phyloP scores from a whole-genome alignment of 2,888 invertebrate genomes.

The Drosophila bunnanda region DNA sequence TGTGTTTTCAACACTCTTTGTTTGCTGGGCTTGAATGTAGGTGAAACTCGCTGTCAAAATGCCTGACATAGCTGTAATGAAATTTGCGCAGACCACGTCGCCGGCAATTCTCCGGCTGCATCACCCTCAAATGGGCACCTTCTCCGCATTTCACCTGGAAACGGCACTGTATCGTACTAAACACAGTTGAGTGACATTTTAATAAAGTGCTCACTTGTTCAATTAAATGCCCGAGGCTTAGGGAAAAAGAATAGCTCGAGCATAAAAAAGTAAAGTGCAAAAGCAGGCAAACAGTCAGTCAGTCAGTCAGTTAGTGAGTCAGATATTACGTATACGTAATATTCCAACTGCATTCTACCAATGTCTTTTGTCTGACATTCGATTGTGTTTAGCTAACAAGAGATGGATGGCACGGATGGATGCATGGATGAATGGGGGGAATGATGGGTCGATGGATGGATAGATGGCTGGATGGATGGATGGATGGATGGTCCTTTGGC shows the following conservation, averaged over 20 bases:
- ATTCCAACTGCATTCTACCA: conserved; percentile 34
- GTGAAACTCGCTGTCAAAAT: conserved; percentile 76
- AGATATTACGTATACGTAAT: conserved; percentile 37
- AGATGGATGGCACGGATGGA: conserved; percentile 36
- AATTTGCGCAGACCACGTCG: conserved; percentile 68
- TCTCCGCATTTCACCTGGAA: background rate
- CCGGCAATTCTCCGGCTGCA: conserved; percentile 29
- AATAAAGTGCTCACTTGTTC: conserved; percentile 80
- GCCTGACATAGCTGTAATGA: conserved; percentile 75
- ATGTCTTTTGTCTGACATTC: conserved; percentile 42
- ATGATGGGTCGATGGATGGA: conserved; percentile 31
- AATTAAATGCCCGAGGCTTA: conserved; percentile 66
- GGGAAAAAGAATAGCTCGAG: conserved; percentile 7
- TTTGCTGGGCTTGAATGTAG: conserved; percentile 65
- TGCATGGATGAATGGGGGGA: conserved; percentile 23
- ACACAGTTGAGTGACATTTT: conserved; percentile 76
- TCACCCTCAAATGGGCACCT: background rate
- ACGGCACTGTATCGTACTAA: conserved; percentile 38
- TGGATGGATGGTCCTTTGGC: conserved; percentile 10
- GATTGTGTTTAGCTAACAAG: conserved; percentile 48
- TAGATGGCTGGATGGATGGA: conserved; percentile 1
- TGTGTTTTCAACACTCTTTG: background rate
- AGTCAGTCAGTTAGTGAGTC: conserved; percentile 25
- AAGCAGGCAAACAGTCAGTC: conserved; percentile 39
- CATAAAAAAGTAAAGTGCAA: conserved; percentile 33